Evolutionary conservation across 2,113 vertebrate genomes (phyloP).

Genomic region (Phyllostomus hastatus): DNA sequence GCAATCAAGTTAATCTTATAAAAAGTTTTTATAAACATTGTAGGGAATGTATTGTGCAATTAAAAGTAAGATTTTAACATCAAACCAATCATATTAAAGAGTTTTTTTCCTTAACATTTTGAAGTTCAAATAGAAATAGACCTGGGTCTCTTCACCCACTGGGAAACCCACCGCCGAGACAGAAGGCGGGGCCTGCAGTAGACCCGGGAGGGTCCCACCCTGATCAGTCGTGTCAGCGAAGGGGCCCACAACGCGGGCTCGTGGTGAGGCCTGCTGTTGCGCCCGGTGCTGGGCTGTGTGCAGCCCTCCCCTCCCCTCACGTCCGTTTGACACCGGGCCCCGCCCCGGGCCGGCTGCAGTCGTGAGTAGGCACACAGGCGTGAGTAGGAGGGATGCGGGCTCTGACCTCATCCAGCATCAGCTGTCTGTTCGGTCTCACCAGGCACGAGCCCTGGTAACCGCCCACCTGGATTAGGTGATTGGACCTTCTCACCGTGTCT

Average conservation of each 20-base stretch:
- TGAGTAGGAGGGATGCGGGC: background rate
- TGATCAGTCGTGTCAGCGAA: rapidly evolving
- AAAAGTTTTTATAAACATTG: background rate
- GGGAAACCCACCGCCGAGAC: background rate
- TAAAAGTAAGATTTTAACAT: background rate
- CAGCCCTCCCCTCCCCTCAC: background rate
- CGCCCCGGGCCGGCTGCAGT: background rate
- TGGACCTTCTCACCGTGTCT: background rate
- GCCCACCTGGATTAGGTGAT: background rate
- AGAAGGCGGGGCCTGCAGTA: background rate
- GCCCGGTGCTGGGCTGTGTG: rapidly evolving
- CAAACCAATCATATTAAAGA: background rate
- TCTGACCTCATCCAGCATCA: background rate
- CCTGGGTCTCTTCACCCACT: background rate
- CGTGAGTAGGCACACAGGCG: rapidly evolving
- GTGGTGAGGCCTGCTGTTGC: background rate
- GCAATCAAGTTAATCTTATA: background rate
- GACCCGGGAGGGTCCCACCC: background rate
- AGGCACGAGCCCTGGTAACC: background rate
- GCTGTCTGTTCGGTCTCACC: background rate
- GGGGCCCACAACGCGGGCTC: background rate
- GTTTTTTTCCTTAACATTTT: background rate
- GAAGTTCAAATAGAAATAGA: background rate
- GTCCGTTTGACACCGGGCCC: background rate
- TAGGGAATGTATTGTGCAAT: background rate